Base-by-base conservation (phyloP, 2,113 vertebrate species). In the Onychorhynchus coronatus region DNA sequence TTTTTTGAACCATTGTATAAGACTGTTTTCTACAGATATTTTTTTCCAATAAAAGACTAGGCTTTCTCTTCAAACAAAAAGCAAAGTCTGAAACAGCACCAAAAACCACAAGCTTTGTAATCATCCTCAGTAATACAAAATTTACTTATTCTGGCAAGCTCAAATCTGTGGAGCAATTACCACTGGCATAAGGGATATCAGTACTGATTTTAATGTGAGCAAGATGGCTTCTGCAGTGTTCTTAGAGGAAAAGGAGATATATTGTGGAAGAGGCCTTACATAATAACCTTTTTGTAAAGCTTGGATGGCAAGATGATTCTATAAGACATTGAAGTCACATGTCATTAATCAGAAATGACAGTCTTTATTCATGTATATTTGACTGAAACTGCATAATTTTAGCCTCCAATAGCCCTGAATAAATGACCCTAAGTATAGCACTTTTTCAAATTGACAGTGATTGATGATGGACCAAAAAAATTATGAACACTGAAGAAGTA, bases 391-490 rank as follows among this genome's bases (percentile, higher is more conserved):
- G 98, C 97, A 98, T 98, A 98, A 99, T 98, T 98, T 98, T 98
- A 98, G 98, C 98, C 99, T 99, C 98, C 98, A 98, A 98, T 98
- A 99, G 98, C 98, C 98, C 98, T 98, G 97, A 98, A 98, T 98
- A 99, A 98, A 99, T 98, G 98, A 99, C 98, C 98, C 97, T 98
- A 98, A 98, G 98, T 98, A 98, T 97, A 97, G 98, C 98, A 98
- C 98, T 99, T 98, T 98, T 99, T 99, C 99, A 99, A 98, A 98
- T 96, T 98, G 97, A 99, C 98, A 98, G 79, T 99, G 99, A 99
- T 99, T 97, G 98, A 99, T 99, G 98, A 98, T 88, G 59, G 98
- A 97, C 97, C 84, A 89, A 95, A 89, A 89, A 97, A 98, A 98
- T 98, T 98, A 99, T 98, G 97, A 99, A 98, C 98, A 98, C 97